These are phyloP conservation scores for Ibidorhyncha struthersii DNA, from an alignment of 2,113 vertebrate species.

Conservation along the genomic window DNA sequence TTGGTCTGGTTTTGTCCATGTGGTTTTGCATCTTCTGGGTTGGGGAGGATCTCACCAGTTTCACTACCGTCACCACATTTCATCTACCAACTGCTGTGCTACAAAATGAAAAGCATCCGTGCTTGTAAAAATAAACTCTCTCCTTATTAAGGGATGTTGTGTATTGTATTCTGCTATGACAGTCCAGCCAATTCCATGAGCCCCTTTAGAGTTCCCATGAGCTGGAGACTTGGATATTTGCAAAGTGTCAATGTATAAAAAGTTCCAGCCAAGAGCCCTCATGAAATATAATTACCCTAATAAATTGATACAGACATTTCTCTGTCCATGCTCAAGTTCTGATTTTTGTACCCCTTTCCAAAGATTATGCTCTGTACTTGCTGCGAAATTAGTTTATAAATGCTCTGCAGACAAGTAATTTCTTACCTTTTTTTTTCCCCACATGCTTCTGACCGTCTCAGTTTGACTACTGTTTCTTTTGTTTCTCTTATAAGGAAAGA, in stretches of 20 bases:
- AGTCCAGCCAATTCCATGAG: neutral
- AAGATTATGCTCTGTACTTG: neutral
- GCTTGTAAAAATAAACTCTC: neutral
- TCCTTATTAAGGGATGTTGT: neutral
- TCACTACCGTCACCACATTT: neutral
- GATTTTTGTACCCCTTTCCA: neutral
- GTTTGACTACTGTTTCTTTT: neutral
- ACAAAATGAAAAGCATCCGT: neutral
- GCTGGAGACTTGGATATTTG: neutral
- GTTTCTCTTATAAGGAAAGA: neutral
- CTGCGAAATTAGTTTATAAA: neutral
- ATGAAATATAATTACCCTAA: neutral
- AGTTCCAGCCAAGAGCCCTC: neutral
- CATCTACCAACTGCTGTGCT: neutral
- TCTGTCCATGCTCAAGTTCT: neutral
- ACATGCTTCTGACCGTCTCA: neutral
- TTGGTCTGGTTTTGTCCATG: neutral
- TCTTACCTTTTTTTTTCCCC: neutral
- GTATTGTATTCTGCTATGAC: neutral
- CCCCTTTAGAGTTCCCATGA: neutral
- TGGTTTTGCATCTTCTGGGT: neutral
- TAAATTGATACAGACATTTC: neutral
- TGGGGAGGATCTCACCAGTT: neutral
- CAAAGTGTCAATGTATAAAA: neutral
- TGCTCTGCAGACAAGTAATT: neutral